Evolutionary conservation across 1,140 invertebrate species (phyloP), one percentile per base, ranked within the genome.

Genomic region (Rhopalosiphum maidis): DNA sequence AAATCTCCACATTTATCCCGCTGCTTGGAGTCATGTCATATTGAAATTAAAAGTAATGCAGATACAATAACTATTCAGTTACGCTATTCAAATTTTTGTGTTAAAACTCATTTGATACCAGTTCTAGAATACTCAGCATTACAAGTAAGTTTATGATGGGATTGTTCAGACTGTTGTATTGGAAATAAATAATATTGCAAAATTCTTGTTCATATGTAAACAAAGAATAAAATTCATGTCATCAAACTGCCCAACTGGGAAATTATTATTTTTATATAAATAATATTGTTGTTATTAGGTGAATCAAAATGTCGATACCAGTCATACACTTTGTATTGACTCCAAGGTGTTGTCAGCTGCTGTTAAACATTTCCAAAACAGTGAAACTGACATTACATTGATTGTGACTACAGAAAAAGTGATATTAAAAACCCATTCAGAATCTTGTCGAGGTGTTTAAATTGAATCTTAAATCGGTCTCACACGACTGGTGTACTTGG

Each of bases 11-110:
- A 93, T 54, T 37, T 93, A n/a, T 23, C 46, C 3, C 91, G 91
- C 8, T 93, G 91, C 25, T 93, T 93, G 25, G 91, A 93, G 30
- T 93, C 91, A 51, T 93, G 91, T 11, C 91, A 93, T 86, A 93
- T 93, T 8, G 91, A 93, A 85, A 93, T 93, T 68, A 93, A 93
- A 85, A 93, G 48, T 54, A 93, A 93, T n/a, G 82, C 77, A 22
- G 91, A 93, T 54, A 85, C 77, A 85, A 93, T 93, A 7, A 93
- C 91, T 43, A 85, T 93, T 43, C 91, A 93, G 35, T 23, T 93
- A 41, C 91, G 91, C 22, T 93, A 93, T 86, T 93, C 91, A 51
- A 93, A 93, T 86, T 93, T 93, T 86, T 93, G 91, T 86, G 82
- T 93, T n/a, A 93, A 86, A 55, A 93, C 91, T 41, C 91, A 93